These are phyloP conservation scores for Naja naja DNA, from an alignment of 2,113 vertebrate species.

Conservation along the genomic window DNA sequence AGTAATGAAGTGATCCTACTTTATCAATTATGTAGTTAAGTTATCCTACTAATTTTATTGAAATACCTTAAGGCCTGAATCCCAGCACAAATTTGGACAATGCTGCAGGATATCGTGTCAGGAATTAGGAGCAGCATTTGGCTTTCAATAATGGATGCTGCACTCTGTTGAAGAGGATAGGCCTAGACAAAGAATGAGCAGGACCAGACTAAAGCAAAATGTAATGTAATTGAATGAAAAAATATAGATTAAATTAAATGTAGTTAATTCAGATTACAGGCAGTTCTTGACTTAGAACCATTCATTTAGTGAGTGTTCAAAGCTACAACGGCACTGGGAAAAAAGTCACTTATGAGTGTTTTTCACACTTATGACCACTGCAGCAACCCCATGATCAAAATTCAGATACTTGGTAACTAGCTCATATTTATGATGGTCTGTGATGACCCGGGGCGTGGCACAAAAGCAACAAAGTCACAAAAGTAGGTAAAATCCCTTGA, in stretches of 20 bases:
- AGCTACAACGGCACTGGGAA: background rate
- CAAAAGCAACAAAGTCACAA: no score
- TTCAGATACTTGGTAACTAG: background rate
- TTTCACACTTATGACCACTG: background rate
- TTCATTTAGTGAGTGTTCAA: background rate
- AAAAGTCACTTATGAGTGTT: background rate
- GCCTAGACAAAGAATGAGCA: background rate
- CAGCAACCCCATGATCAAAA: background rate
- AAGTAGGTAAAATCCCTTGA: no score
- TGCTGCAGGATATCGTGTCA: background rate
- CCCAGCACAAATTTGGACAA: background rate
- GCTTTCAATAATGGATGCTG: background rate
- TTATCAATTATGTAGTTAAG: background rate
- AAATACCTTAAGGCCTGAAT: background rate
- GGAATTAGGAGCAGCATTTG: background rate
- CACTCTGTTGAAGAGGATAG: background rate
- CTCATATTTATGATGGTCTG: background rate
- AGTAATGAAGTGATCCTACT: background rate
- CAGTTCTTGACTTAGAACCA: background rate
- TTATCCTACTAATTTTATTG: background rate
- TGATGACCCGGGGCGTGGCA: no score
- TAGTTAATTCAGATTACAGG: background rate
- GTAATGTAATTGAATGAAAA: background rate
- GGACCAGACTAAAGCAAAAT: background rate
- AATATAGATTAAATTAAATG: background rate